Evolutionary conservation across 2,888 invertebrate species (phyloP), one percentile per base, ranked within the genome.

Genomic region (Podabrus alpinus): DNA sequence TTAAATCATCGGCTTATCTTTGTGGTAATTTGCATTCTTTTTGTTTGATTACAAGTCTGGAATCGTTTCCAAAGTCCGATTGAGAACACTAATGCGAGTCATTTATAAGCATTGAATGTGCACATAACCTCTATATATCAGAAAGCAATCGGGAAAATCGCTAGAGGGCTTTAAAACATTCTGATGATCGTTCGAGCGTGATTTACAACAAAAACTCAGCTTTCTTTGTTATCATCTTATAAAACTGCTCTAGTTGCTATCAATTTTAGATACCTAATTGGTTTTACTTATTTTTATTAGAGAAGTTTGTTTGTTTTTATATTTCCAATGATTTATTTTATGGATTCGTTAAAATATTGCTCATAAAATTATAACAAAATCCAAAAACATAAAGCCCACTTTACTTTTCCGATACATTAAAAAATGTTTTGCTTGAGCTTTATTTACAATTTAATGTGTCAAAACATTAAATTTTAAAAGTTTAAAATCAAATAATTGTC

Each of bases 161-260:
- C 87, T 82, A 82, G 87, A 86, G 87, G 85, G 85, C 85, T 86
- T 86, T 87, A 87, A 87, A 87, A 86, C 87, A 87, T 86, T 84
- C 85, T 82, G 84, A 85, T 85, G 85, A 86, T 85, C 80, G 81
- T 80, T 79, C 76, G 73, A 77, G 80, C 81, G 82, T 86, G 86
- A 86, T 86, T 86, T 86, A 86, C 86, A 84, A 83, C 83, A 79
- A 79, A 80, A 82, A 82, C 82, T 83, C 79, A 79, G 79, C 81
- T 80, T 82, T 83, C 79, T 70, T 77, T 66, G 78, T 81, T 81
- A 83, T 83, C 82, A 82, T 82, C 81, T 75, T 79, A 77, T 77
- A 81, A 80, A 79, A 83, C 82, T 83, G 81, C 80, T 79, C 80
- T 80, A 71, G 78, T 59, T 69, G 61, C 71, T 70, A 70, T 68